Base-by-base conservation (phyloP, 2,888 invertebrate genomes). In the Epirrita christyi region DNA sequence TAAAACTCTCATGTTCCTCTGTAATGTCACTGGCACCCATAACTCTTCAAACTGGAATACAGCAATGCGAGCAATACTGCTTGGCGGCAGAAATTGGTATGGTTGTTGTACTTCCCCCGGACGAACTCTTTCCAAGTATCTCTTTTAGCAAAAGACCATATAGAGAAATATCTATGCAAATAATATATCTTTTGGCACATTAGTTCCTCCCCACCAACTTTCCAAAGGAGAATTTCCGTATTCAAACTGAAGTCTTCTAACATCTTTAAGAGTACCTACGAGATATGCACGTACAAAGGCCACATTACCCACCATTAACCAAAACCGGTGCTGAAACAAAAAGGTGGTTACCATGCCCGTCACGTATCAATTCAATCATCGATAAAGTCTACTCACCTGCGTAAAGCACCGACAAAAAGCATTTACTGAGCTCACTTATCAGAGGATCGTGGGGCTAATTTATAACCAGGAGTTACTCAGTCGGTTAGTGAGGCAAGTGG, bases 391-490 rank as follows among this genome's bases (percentile, higher is more conserved):
- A 84, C 83, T 86, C 82, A 84, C 82, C 85, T 86, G 80, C 80
- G 81, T 82, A 78, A 78, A 80, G 78, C 75, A 80, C 75, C 78
- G 78, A 82, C 83, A 86, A 86, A 86, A 88, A 86, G 79, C 83
- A 76, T 72, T 66, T 78, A 81, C 82, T 71, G 79, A 83, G 81
- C 81, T 81, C 81, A 84, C 85, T 87, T 89, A 89, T 89, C 90
- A 80, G 78, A 74, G 75, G 81, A 88, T 89, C 88, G 84, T 74
- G 72, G 63, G 75, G 78, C 80, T 89, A 90, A 91, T 91, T 91
- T 90, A 88, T 88, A 88, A 86, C 81, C 78, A 72, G 76, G 84
- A 87, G 87, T 88, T 85, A 88, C 85, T 86, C 86, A 86, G 85
- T 86, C 80, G 78, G 83, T 80, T 83, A 80, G 82, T 79, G 50